A percentile compares a stretch with the other conserved stretches of the same genome.
phyloP scores from a whole-genome alignment of 1,140 invertebrate species.

The Zophobas atratus region DNA sequence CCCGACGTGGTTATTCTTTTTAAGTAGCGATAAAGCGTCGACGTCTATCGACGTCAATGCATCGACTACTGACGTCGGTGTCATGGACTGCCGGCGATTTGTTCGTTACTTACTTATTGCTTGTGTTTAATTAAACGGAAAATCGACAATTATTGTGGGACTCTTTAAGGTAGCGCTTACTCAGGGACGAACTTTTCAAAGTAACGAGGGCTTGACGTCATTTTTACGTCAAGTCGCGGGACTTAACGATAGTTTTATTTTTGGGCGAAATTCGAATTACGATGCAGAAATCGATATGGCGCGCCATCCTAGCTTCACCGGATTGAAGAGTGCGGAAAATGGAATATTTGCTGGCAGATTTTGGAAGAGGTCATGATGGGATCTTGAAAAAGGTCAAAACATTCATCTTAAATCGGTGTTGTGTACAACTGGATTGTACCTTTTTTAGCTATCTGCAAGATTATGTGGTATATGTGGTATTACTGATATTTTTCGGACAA shows the following conservation, averaged over 20 bases:
- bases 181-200: background rate
- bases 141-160: constrained; percentile 1
- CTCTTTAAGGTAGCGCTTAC: background rate
- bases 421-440: too few relatives aligned
- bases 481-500: too few relatives aligned
- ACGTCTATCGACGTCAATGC: constrained; percentile 6
- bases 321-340: background rate
- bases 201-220: constrained; percentile 5
- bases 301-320: background rate
- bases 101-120: background rate
- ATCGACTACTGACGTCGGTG: constrained; percentile 9
- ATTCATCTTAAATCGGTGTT: too few relatives aligned
- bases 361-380: background rate
- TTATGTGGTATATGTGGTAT: too few relatives aligned
- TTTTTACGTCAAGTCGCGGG: constrained; percentile 5
- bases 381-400: background rate
- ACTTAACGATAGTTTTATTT: constrained; percentile 15
- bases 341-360: background rate
- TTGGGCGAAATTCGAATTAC: constrained; percentile 9
- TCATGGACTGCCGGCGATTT: background rate
- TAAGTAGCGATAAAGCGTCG: constrained; percentile 8
- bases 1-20: background rate
- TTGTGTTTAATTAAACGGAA: constrained; percentile 3
- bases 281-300: constrained; percentile 34
- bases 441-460: too few relatives aligned